Conservation (phyloP, 2,113 vertebrate genomes). For the Carassius auratus region DNA sequence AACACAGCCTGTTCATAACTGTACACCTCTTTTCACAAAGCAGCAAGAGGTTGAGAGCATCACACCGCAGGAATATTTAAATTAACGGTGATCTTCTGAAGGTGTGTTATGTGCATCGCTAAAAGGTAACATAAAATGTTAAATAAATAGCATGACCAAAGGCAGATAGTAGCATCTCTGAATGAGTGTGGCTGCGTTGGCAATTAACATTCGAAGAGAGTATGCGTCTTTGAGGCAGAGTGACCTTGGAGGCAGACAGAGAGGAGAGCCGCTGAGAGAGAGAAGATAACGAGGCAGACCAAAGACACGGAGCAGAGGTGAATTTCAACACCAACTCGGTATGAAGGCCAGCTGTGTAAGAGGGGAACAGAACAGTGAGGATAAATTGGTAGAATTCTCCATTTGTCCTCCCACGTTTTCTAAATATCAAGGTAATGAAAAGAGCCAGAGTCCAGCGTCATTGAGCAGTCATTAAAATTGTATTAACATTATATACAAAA, state of each 20-base stretch:
- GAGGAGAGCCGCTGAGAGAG: slow-evolving; percentile 45
- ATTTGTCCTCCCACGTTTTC: slow-evolving; percentile 27
- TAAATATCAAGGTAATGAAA: slow-evolving; percentile 32
- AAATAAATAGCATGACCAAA: slow-evolving; percentile 42
- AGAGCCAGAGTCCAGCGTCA: background rate
- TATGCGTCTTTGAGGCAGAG: slow-evolving; percentile 44
- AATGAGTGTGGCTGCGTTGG: slow-evolving; percentile 41
- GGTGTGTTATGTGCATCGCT: background rate
- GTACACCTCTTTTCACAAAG: background rate
- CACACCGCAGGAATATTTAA: background rate
- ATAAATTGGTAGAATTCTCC: slow-evolving; percentile 23
- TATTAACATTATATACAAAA: slow-evolving; percentile 58
- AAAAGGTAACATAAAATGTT: slow-evolving; percentile 40
- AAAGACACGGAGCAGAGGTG: slow-evolving; percentile 55
- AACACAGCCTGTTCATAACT: background rate
- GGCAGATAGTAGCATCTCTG: slow-evolving; percentile 27
- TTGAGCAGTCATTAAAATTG: slow-evolving; percentile 28
- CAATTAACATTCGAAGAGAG: slow-evolving; percentile 58
- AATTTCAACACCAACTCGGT: slow-evolving; percentile 49
- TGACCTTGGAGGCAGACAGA: slow-evolving; percentile 59
- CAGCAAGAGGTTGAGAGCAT: background rate
- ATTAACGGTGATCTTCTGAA: slow-evolving; percentile 21
- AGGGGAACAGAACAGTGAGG: background rate
- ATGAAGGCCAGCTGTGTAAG: slow-evolving; percentile 40
- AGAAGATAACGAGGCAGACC: slow-evolving; percentile 56